phyloP scores from a whole-genome alignment of 2,113 vertebrate genomes.

The Ammodytes dubius region DNA sequence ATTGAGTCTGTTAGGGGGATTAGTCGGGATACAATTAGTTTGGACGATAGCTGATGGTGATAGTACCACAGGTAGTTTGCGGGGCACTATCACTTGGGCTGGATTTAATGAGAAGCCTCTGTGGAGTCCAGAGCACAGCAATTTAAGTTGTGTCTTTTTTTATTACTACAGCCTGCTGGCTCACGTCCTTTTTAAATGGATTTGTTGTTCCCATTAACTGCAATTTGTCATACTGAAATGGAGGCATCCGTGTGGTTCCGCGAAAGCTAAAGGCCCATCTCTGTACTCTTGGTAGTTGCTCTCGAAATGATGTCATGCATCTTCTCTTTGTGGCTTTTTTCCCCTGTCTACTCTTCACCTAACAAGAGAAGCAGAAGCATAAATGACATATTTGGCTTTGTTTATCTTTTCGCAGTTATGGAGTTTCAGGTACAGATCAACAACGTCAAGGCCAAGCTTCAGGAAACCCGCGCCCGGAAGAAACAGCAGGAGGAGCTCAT shows the following conservation, averaged over 20 bases:
- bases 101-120: constrained; percentile 54
- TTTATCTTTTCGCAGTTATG: constrained; percentile 83
- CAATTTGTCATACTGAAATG: constrained; percentile 57
- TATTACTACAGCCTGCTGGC: constrained; percentile 47
- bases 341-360: neutral
- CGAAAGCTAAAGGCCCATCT: constrained; percentile 11
- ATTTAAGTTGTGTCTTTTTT: constrained; percentile 54
- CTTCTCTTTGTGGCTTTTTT: neutral
- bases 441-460: constrained; percentile 92
- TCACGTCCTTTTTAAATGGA: constrained; percentile 50
- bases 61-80: constrained; percentile 35
- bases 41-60: constrained; percentile 35
- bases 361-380: neutral
- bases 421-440: constrained; percentile 97
- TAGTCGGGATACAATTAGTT: constrained; percentile 38
- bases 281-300: neutral
- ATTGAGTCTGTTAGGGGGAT: constrained; percentile 1
- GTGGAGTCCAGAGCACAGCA: constrained; percentile 34
- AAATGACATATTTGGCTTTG: constrained; percentile 1
- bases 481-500: constrained; percentile 98
- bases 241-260: constrained; percentile 34
- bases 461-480: constrained; percentile 94
- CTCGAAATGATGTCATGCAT: constrained; percentile 14
- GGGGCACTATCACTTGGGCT: constrained; percentile 24
- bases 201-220: constrained; percentile 58